phyloP scores from a whole-genome alignment of 2,797 vertebrate species.

The Phrynocephalus guinanensis region DNA sequence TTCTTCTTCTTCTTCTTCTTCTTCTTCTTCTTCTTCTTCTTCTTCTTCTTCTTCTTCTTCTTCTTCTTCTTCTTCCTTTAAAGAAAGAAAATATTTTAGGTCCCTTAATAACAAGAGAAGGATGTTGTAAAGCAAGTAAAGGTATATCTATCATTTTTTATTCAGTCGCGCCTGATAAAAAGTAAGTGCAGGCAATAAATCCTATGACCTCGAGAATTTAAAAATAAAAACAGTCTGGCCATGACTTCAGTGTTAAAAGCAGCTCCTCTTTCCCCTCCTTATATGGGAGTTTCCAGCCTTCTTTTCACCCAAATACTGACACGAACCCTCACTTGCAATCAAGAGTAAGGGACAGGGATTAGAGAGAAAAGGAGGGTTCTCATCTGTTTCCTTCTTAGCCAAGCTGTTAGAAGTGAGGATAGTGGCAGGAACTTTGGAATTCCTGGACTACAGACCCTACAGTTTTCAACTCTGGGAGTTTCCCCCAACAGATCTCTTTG shows the following conservation, averaged over 20 bases:
- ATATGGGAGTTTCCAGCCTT: constrained; percentile 22
- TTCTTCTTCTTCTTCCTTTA: constrained; percentile 20
- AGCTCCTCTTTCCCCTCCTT: constrained; percentile 27
- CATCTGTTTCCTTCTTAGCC: not conserved
- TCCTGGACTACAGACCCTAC: no score
- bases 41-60: not conserved
- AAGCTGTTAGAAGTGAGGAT: no score
- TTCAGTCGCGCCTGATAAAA: constrained; percentile 73
- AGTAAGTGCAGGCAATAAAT: constrained; percentile 73
- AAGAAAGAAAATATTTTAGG: constrained; percentile 74
- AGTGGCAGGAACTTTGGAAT: no score
- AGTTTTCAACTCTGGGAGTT: no score
- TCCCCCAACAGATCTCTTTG: no score
- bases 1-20: constrained; percentile 18
- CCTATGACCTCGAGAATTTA: constrained; percentile 73
- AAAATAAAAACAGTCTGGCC: constrained; percentile 53
- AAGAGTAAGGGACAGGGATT: not conserved
- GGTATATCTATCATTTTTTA: constrained; percentile 78
- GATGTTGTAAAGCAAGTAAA: constrained; percentile 70
- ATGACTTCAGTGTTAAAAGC: constrained; percentile 41
- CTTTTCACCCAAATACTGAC: not conserved
- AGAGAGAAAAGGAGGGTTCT: not conserved
- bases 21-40: constrained; percentile 13
- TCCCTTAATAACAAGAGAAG: constrained; percentile 69
- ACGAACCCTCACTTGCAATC: not conserved